Conservation (phyloP, 2,888 invertebrate species). For the Clitarchus hookeri region DNA sequence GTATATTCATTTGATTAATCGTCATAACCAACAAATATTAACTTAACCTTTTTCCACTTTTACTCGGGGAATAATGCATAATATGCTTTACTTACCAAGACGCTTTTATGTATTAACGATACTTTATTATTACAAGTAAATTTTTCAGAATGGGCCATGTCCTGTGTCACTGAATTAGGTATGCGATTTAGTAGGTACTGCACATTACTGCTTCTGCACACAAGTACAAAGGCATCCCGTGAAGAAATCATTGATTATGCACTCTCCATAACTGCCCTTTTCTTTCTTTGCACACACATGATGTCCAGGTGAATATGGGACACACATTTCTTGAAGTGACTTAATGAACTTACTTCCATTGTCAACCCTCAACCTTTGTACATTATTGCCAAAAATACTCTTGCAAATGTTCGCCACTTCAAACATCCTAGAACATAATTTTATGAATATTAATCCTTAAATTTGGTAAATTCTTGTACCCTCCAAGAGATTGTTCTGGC, state of each 20-base stretch:
- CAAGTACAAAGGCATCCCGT: neutral
- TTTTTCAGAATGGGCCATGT: neutral
- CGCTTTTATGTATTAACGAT: neutral
- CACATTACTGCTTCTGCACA: neutral
- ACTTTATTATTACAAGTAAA: neutral
- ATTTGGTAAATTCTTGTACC: neutral
- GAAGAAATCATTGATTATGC: neutral
- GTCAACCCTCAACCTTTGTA: neutral
- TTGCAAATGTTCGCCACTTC: neutral
- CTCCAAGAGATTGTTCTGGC: neutral
- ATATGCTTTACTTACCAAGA: neutral
- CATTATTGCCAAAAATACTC: neutral
- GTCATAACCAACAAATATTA: neutral
- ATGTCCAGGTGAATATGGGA: neutral
- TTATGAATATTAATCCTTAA: neutral
- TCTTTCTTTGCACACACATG: neutral
- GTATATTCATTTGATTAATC: neutral
- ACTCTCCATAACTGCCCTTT: neutral
- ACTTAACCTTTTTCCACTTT: neutral
- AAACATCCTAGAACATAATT: neutral
- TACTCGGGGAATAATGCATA: neutral
- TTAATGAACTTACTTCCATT: neutral
- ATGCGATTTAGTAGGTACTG: neutral
- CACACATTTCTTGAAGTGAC: neutral
- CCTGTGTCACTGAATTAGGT: neutral